These are phyloP conservation scores for Blastobasis lacticolella DNA, from an alignment of 2,888 invertebrate species.

Conservation along the genomic window DNA sequence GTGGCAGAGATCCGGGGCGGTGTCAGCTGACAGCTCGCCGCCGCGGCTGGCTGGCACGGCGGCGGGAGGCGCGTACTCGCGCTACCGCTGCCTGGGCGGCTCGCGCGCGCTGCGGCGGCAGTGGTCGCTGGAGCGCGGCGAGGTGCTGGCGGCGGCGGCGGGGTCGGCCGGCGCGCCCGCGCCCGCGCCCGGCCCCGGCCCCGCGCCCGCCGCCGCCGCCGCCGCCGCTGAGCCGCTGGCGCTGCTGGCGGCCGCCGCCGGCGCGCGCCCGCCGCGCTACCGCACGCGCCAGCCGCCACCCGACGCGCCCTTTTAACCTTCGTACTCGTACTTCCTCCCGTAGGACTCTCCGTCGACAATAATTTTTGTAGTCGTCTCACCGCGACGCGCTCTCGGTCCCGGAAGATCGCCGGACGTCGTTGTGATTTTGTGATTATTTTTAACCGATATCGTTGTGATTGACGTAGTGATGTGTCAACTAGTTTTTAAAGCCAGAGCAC, in stretches of 20 bases:
- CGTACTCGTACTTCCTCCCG: too few species aligned
- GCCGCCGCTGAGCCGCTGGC: conserved; percentile 17
- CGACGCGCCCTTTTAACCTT: too few species aligned
- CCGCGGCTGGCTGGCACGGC: conserved; percentile 19
- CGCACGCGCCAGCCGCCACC: too few species aligned
- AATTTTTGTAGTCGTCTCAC: too few species aligned
- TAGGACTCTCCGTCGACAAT: too few species aligned
- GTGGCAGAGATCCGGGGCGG: conserved; percentile 43
- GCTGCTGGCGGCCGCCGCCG: conserved; percentile 11
- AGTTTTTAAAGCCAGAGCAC: too few species aligned
- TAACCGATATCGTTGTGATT: too few species aligned
- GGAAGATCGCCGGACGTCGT: too few species aligned
- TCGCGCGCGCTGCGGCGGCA: conserved; percentile 45
- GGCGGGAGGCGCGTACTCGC: conserved; percentile 81
- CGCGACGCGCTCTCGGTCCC: too few species aligned
- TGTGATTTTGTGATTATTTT: too few species aligned
- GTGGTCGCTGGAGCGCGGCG: conserved; percentile 62
- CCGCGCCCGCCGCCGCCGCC: conserved; percentile 16
- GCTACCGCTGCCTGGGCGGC: conserved; percentile 69
- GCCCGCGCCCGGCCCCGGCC: conserved; percentile 18
- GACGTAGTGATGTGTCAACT: too few species aligned
- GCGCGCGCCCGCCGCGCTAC: not conserved
- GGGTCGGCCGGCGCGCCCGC: conserved; percentile 24
- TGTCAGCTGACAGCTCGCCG: conserved; percentile 51
- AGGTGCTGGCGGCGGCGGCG: conserved; percentile 42